Percentiles rank a stretch among this genome's conserved stretches.
phyloP scores from a whole-genome alignment of 2,888 invertebrate genomes.

The Gryllus longicercus region DNA sequence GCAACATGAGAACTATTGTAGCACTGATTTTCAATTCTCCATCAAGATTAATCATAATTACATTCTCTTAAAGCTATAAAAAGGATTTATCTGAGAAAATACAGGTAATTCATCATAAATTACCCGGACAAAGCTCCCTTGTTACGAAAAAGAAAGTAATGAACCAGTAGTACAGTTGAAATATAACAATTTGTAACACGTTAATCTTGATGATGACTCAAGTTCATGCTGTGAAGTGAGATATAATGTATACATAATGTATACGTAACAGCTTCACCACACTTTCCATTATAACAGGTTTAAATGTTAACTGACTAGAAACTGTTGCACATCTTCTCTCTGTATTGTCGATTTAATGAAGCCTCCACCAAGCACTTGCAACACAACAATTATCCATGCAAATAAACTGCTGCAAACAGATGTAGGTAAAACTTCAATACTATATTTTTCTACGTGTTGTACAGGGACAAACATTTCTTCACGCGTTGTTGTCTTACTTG shows the following conservation, averaged over 20 bases:
- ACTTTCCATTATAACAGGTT: neutral
- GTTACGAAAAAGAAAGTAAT: neutral
- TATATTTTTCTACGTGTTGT: neutral
- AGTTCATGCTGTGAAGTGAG: constrained; percentile 10
- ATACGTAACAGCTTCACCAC: neutral
- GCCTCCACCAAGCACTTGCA: constrained; percentile 23
- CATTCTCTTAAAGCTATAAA: constrained; percentile 35
- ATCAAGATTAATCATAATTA: constrained; percentile 27
- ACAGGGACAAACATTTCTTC: neutral
- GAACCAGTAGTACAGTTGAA: constrained; percentile 4
- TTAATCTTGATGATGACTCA: constrained; percentile 17
- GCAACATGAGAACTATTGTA: constrained; percentile 24
- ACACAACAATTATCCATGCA: constrained; percentile 21
- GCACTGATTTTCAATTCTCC: constrained; percentile 23
- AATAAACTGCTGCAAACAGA: neutral
- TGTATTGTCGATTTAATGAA: constrained; percentile 21
- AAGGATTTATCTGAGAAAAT: constrained; percentile 30
- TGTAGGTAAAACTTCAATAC: neutral
- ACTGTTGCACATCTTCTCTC: constrained; percentile 23
- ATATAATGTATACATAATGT: neutral
- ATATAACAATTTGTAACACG: constrained; percentile 17
- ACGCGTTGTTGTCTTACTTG: neutral
- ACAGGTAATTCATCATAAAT: constrained; percentile 26
- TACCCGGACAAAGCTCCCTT: constrained; percentile 19
- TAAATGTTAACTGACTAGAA: constrained; percentile 30